Base-by-base conservation (phyloP, 2,888 invertebrate species). In the Nebria brevicollis region DNA sequence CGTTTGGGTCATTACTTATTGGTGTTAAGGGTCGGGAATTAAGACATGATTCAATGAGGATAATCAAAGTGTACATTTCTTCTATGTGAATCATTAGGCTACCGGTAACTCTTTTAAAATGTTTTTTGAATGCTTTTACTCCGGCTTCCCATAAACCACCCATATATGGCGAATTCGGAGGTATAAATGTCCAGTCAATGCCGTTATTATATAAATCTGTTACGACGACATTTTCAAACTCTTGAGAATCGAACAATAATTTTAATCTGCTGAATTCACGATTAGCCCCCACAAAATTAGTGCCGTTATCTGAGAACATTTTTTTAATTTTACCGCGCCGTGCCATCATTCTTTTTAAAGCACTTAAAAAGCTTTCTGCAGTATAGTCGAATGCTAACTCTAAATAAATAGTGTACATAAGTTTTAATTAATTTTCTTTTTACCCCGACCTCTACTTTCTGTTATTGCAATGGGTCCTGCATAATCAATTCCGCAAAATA, bases 41-140 rank as follows among this genome's bases (percentile, higher is more conserved):
- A 1, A 85, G 77, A 26, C 84, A 83, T 0, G 82, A 84, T 75
- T 85, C 84, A 70, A 85, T 84, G 68, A 83, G 82, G 11, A 41
- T 34, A 6, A 82, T 66, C 6, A 81, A 13, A n/a, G 74, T 77
- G 72, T 72, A 72, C 70, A 76, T 66, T 75, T 80, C 80, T 25
- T 74, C 73, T 68, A 26, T 5, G 26, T 72, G 26, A 42, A 66
- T 65, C 41, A 65, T 34, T 43, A 75, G 54, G 54, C 68, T 75
- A 15, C 70, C 80, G 7, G 68, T 70, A 66, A 75, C 80, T 25
- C 75, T 75, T 70, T 75, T 70, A 43, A 81, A 54, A 66, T 81
- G 68, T 7, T 75, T n/a, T 25, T 76, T 76, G 42, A 41, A 76
- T 41, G 42, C n/a, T 41, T 66, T 76, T 4, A 76, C 66, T 76